A percentile compares a stretch with the other conserved stretches of the same genome.
Conservation (phyloP, 2,113 vertebrate genomes). For the Physeter macrocephalus region DNA sequence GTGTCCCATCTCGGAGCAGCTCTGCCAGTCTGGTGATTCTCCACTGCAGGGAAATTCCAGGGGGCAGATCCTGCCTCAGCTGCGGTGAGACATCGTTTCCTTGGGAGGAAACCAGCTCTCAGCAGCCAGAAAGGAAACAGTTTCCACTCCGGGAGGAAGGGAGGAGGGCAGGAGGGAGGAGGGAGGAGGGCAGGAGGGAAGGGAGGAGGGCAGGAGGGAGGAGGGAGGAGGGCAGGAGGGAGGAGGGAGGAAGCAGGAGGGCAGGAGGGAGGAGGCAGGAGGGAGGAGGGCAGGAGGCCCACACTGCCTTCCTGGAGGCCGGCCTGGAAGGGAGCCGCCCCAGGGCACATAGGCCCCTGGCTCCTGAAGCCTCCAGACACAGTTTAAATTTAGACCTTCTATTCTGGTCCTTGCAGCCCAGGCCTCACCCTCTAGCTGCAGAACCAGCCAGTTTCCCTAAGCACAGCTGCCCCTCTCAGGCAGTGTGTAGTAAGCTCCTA, state of each 20-base stretch:
- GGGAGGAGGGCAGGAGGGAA: neutral
- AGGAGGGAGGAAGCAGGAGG: neutral
- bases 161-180: neutral
- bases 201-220: too few relatives aligned
- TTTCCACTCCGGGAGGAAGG: neutral
- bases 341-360: neutral
- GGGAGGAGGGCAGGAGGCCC: too few relatives aligned
- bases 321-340: neutral
- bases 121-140: neutral
- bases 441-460: neutral
- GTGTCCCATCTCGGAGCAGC: neutral
- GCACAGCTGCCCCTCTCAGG: neutral
- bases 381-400: constrained; percentile 61
- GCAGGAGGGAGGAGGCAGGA: neutral
- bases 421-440: neutral
- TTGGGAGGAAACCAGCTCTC: constrained; percentile 33
- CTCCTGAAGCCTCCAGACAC: neutral
- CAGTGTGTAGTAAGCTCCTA: neutral
- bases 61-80: neutral
- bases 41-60: neutral
- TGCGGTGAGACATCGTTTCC: neutral
- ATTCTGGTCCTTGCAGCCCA: neutral
- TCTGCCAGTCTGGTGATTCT: rapidly evolving
- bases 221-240: too few relatives aligned
- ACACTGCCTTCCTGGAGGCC: neutral